Conservation (phyloP, 2,113 vertebrate species). For the Poecilia latipinna region DNA sequence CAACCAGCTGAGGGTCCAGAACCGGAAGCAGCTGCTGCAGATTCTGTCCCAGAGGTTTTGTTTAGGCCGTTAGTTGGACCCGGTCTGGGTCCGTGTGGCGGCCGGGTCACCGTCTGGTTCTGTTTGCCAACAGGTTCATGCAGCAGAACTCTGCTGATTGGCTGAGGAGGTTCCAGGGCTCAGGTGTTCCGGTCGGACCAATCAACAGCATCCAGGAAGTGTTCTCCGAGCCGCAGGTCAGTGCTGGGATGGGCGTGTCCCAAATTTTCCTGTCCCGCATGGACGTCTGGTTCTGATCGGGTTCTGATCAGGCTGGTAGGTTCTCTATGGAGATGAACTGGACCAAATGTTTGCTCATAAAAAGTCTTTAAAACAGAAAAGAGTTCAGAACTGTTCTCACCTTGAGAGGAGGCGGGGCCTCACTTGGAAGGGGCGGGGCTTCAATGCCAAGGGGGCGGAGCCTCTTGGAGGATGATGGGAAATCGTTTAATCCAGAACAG, state of each 20-base stretch:
- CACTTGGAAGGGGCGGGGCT: too few species aligned
- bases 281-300: too few species aligned
- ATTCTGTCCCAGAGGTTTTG: conserved; percentile 83
- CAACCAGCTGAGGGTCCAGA: conserved; percentile 88
- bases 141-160: conserved; percentile 86
- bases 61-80: not conserved
- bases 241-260: conserved; percentile 27
- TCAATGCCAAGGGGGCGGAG: too few species aligned
- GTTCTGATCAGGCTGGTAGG: too few species aligned
- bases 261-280: too few species aligned
- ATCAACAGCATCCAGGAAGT: conserved; percentile 93
- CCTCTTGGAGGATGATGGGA: too few species aligned
- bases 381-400: too few species aligned
- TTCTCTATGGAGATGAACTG: too few species aligned
- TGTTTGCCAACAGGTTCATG: conserved; percentile 80
- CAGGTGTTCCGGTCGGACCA: conserved; percentile 89
- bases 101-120: not conserved
- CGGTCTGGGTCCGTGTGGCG: not conserved
- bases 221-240: conserved; percentile 91
- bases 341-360: too few species aligned
- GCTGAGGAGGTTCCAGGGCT: conserved; percentile 88
- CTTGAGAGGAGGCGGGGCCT: too few species aligned
- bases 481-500: too few species aligned
- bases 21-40: conserved; percentile 85
- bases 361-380: too few species aligned